Base-by-base conservation (phyloP, 2,113 vertebrate species). In the Scomber colias region DNA sequence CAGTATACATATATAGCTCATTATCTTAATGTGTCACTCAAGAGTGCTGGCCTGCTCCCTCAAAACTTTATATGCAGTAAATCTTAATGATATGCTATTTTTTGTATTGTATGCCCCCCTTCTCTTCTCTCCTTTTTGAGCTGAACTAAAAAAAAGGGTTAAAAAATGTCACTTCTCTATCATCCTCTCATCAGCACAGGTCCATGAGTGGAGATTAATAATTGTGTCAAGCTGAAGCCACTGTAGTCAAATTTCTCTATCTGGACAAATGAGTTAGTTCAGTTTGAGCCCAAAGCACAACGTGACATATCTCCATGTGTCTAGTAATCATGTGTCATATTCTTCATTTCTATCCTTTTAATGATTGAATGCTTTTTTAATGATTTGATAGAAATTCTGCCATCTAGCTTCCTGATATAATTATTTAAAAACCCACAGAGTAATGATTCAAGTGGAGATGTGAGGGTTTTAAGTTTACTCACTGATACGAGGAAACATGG, bases 1-100 rank as follows among this genome's bases (percentile, higher is more conserved):
- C n/a, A 27, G 48, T 55, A 30, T 66, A 19, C 48, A 40, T 35
- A 2, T 63, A 31, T 44, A 10, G 49, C 2, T 27, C 40, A 0
- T 30, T 21, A 48, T 67, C 49, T 65, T 15, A n/a, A 55, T 59
- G 17, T 68, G 4, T 7, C 51, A 48, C 53, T 45, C 13, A 27
- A 27, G 21, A 75, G 35, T 80, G 40, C 49, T 31, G 55, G 44
- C 61, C 31, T 55, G n/a, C 55, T 61, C 46, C 57, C 17, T 8
- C 17, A 56, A 44, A 40, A n/a, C 24, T 30, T 54, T 9, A 30
- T 40, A 62, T 73, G 35, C 44, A 73, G 49, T 69, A 31, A 11
- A 54, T 27, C 54, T 4, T 46, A 21, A n/a, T 53, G 11, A 53
- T 51, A 19, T 17, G 1, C 9, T 70, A 14, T 24, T 17, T 45